Evolutionary conservation across 2,888 invertebrate genomes (phyloP).

Genomic region (Autographa pulchrina): DNA sequence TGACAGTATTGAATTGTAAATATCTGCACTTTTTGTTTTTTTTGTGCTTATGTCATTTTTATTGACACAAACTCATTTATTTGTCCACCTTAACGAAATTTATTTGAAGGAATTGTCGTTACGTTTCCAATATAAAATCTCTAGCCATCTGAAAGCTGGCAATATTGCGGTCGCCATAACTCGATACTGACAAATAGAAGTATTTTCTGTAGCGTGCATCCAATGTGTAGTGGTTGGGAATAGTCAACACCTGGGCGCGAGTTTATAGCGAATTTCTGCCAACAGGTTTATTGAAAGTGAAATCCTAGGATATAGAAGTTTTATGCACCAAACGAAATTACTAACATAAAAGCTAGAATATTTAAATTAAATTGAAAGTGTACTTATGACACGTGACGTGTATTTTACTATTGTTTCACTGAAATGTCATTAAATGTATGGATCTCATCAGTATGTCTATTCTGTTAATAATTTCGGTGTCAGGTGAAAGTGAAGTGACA

Average conservation of each 20-base stretch:
- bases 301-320: neutral
- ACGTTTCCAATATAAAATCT: conserved; percentile 43
- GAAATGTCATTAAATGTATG: too few species aligned
- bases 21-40: too few species aligned
- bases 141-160: conserved; percentile 23
- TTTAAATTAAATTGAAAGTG: neutral
- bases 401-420: too few species aligned
- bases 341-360: neutral
- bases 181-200: conserved; percentile 55
- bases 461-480: too few species aligned
- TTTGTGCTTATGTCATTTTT: neutral
- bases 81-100: neutral
- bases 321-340: neutral
- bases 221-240: conserved; percentile 20
- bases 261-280: conserved; percentile 29
- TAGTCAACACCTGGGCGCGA: conserved; percentile 23
- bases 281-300: conserved; percentile 4
- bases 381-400: too few species aligned
- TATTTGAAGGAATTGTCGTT: neutral
- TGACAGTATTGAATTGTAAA: too few species aligned
- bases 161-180: conserved; percentile 37
- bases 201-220: conserved; percentile 27
- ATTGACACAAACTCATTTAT: neutral
- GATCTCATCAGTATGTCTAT: too few species aligned
- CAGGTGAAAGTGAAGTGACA: too few species aligned